Base-by-base conservation (phyloP, 2,888 invertebrate species). In the Tiphia femorata region DNA sequence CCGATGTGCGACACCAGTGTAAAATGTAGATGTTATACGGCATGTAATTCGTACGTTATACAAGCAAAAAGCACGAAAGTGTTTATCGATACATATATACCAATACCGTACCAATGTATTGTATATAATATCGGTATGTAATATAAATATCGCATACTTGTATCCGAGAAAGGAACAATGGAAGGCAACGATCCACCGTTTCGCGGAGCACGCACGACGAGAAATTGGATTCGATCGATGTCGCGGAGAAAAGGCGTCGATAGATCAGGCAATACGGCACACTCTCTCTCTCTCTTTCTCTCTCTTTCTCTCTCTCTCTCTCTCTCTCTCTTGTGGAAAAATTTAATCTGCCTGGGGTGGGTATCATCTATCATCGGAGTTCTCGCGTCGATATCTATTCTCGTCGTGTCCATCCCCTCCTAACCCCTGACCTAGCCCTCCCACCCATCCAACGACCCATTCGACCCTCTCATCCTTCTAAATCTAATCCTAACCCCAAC, bases 41-140 rank as follows among this genome's bases (percentile, higher is more conserved):
- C 76, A 75, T 79, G 75, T 69, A 71, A 70, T 67, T 71, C 66
- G 62, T 72, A 70, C 68, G 60, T 65, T 62, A 67, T 66, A 68
- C 63, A n/a, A n/a, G 61, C 73, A 64, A 59, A 62, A 70, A 69
- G 74, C 75, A 76, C 72, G 70, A 73, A 54, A 67, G 49, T 59
- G 57, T 64, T 60, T n/a, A n/a, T n/a, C n/a, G n/a, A n/a, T n/a
- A n/a, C n/a, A n/a, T n/a, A n/a, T n/a, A n/a, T n/a, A n/a, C n/a
- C n/a, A n/a, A n/a, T n/a, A n/a, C n/a, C n/a, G n/a, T n/a, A n/a
- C n/a, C n/a, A n/a, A 25, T 12, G 0, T 12, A 25, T 43, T 16
- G 17, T 29, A 43, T 10, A 43, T 27, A 23, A n/a, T 38, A 1
- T n/a, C 8, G 7, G 17, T 27, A 16, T 27, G 27, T 27, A 43